Percentiles rank a stretch among this genome's conserved stretches.
Conservation (phyloP, 2,797 vertebrate species). For the Peromyscus eremicus region DNA sequence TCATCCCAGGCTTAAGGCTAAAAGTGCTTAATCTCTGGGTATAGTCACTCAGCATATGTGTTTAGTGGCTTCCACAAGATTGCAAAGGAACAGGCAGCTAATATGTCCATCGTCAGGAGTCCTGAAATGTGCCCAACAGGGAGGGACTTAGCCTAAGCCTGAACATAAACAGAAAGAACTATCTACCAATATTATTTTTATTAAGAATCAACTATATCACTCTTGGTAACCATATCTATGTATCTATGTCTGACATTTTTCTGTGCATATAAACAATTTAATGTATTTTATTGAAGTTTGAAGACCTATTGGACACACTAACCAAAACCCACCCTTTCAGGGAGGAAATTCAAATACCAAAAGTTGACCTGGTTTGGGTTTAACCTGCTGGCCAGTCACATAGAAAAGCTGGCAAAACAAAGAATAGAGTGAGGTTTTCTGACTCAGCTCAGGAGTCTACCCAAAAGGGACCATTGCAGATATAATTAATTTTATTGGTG, state of each 20-base stretch:
- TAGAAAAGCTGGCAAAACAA: background rate
- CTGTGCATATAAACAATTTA: background rate
- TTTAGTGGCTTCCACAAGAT: background rate
- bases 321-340: background rate
- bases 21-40: background rate
- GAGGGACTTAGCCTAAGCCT: background rate
- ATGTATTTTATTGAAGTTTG: slow-evolving; percentile 21
- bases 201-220: background rate
- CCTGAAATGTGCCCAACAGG: background rate
- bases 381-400: background rate
- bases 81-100: background rate
- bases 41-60: background rate
- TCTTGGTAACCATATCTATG: background rate
- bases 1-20: background rate
- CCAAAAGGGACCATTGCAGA: background rate
- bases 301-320: background rate
- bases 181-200: background rate
- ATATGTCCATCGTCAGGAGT: background rate
- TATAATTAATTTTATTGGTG: background rate
- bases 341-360: background rate
- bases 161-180: background rate
- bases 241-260: background rate
- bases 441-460: background rate
- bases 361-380: background rate
- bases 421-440: background rate